A percentile compares a stretch with the other conserved stretches of the same genome.
These are phyloP conservation scores for Magallana nippona DNA, from an alignment of 2,888 invertebrate species.

Conservation along the genomic window DNA sequence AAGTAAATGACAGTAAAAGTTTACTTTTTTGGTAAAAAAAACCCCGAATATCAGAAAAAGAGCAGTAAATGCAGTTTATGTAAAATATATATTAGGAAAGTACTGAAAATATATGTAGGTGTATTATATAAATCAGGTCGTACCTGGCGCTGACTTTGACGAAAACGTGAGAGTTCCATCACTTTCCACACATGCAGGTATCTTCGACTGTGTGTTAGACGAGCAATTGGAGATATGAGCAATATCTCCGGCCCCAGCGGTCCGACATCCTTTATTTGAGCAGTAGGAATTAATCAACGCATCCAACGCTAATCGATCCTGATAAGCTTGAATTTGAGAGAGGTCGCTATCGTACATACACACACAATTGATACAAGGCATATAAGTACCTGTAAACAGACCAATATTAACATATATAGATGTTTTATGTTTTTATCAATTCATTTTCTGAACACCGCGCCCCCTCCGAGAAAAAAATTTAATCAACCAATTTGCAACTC, in stretches of 20 bases:
- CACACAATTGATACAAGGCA: neutral
- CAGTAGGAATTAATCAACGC: neutral
- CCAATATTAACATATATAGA: neutral
- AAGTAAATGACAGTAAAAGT: too few species aligned
- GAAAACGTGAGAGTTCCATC: conserved; percentile 1
- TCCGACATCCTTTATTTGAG: neutral
- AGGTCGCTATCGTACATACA: neutral
- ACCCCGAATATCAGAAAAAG: too few species aligned
- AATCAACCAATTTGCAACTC: too few species aligned
- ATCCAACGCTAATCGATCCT: neutral
- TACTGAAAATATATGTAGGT: too few species aligned
- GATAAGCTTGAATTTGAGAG: neutral
- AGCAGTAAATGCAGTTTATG: too few species aligned
- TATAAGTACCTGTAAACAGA: neutral
- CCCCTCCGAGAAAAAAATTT: too few species aligned
- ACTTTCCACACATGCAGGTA: neutral
- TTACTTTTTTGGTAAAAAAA: too few species aligned
- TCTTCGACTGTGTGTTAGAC: neutral
- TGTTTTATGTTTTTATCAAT: too few species aligned
- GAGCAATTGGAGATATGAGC: neutral
- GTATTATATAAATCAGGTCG: neutral
- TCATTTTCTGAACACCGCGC: too few species aligned
- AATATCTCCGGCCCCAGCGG: neutral
- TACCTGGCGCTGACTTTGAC: neutral
- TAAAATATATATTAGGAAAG: too few species aligned